These are phyloP conservation scores for Lagopus muta DNA, from an alignment of 2,113 vertebrate genomes.

Conservation along the genomic window DNA sequence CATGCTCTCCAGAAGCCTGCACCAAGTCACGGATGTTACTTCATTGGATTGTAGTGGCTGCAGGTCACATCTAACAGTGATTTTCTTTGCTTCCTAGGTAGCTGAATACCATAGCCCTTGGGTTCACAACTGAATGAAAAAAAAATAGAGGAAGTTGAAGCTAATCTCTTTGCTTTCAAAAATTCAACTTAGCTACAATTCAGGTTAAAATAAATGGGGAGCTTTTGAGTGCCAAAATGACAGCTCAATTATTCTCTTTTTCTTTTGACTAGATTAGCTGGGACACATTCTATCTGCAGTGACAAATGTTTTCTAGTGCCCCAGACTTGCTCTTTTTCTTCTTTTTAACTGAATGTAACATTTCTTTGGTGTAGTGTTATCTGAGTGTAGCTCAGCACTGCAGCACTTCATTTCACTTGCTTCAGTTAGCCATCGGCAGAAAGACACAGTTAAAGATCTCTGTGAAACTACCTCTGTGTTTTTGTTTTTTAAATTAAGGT, in stretches of 20 bases:
- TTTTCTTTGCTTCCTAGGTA: background rate
- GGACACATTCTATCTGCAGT: background rate
- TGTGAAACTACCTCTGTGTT: background rate
- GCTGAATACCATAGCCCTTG: accelerated
- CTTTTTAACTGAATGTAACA: background rate
- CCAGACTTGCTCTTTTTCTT: background rate
- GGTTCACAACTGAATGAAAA: background rate
- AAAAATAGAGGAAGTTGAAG: background rate
- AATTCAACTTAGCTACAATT: background rate
- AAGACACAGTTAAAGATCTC: slow-evolving; percentile 11
- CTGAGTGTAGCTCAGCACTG: background rate
- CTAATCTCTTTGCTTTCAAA: background rate
- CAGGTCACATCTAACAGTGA: background rate
- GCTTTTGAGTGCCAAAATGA: background rate
- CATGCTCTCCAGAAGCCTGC: background rate
- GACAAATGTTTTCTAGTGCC: background rate
- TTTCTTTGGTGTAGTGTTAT: background rate
- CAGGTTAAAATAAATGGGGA: background rate
- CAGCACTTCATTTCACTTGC: background rate
- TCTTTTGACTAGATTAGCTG: background rate
- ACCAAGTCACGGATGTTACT: background rate
- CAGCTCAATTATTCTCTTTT: background rate
- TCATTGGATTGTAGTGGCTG: background rate
- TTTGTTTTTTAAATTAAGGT: slow-evolving; percentile 46
- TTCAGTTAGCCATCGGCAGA: background rate